A percentile compares a stretch with the other conserved stretches of the same genome.
Conservation (phyloP, 2,113 vertebrate genomes). For the Campylomormyrus tamandua region DNA sequence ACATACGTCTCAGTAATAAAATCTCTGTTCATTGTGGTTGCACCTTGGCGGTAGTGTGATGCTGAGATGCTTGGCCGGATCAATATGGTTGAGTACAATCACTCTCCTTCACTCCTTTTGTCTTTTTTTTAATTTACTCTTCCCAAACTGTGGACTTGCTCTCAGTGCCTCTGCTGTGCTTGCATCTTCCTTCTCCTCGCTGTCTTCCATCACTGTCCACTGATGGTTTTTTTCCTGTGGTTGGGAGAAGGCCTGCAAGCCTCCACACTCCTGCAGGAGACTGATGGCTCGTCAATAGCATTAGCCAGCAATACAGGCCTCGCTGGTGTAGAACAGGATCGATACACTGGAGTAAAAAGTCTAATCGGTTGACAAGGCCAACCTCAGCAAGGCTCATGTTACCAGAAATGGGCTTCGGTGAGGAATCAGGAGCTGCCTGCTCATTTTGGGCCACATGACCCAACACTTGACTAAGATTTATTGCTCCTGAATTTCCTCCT, state of each 20-base stretch:
- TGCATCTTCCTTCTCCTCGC: slow-evolving; percentile 68
- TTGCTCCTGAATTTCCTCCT: slow-evolving; percentile 40
- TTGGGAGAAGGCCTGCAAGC: slow-evolving; percentile 75
- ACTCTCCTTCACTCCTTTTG: slow-evolving; percentile 63
- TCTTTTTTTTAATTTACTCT: slow-evolving; percentile 73
- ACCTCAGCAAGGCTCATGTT: slow-evolving; percentile 72
- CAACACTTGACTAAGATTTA: slow-evolving; percentile 63
- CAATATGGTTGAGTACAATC: slow-evolving; percentile 63
- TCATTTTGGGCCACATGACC: slow-evolving; percentile 56
- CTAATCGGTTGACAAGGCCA: slow-evolving; percentile 81
- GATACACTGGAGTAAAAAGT: slow-evolving; percentile 85
- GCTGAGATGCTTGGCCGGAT: slow-evolving; percentile 65
- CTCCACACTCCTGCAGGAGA: slow-evolving; percentile 82
- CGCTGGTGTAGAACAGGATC: slow-evolving; percentile 89
- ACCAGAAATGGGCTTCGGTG: slow-evolving; percentile 85
- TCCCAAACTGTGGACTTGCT: slow-evolving; percentile 65
- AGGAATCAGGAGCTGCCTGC: slow-evolving; percentile 64
- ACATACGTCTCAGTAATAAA: neutral
- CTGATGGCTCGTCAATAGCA: slow-evolving; percentile 98
- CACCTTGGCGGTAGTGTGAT: slow-evolving; percentile 43
- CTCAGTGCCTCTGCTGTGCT: slow-evolving; percentile 70
- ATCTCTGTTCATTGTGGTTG: slow-evolving; percentile 37
- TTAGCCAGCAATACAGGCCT: slow-evolving; percentile 88
- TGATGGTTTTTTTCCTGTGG: slow-evolving; percentile 53
- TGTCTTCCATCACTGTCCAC: slow-evolving; percentile 86